Evolutionary conservation across 2,797 vertebrate genomes (phyloP).

Genomic region (Thripadectes ignobilis): DNA sequence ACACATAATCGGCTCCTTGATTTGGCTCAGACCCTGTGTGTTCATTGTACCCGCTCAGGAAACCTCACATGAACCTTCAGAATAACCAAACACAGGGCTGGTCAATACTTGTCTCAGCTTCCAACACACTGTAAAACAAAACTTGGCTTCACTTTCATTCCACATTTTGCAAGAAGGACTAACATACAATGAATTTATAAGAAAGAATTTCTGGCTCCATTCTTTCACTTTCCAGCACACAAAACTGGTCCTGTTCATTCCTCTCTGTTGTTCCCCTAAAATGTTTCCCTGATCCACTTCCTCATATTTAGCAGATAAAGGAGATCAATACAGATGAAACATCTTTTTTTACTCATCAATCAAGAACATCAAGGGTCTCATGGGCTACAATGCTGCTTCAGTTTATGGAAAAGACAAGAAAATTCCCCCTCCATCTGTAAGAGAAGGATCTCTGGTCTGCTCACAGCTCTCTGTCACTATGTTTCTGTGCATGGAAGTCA

Average conservation of each 20-base stretch:
- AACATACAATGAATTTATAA: not conserved
- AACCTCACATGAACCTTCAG: not conserved
- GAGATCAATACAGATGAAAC: not conserved
- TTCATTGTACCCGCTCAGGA: fast-evolving
- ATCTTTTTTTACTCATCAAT: not conserved
- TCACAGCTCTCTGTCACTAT: not conserved
- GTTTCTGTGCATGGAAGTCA: not conserved
- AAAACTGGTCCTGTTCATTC: not conserved
- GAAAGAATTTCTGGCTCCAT: not conserved
- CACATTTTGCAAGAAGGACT: not conserved
- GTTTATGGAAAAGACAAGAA: not conserved
- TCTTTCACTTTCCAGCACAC: not conserved
- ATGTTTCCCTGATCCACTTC: not conserved
- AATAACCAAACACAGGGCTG: not conserved
- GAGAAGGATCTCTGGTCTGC: not conserved
- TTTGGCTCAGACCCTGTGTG: not conserved
- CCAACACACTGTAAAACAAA: fast-evolving
- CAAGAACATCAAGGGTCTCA: not conserved
- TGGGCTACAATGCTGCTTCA: not conserved
- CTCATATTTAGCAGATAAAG: not conserved
- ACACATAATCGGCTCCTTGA: not conserved
- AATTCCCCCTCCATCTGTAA: not conserved
- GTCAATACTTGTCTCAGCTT: not conserved
- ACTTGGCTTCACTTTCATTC: not conserved
- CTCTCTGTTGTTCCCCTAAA: not conserved